Evolutionary conservation across 2,888 invertebrate genomes (phyloP), one percentile per base, ranked within the genome.

Genomic region (Argyresthia goedartella): DNA sequence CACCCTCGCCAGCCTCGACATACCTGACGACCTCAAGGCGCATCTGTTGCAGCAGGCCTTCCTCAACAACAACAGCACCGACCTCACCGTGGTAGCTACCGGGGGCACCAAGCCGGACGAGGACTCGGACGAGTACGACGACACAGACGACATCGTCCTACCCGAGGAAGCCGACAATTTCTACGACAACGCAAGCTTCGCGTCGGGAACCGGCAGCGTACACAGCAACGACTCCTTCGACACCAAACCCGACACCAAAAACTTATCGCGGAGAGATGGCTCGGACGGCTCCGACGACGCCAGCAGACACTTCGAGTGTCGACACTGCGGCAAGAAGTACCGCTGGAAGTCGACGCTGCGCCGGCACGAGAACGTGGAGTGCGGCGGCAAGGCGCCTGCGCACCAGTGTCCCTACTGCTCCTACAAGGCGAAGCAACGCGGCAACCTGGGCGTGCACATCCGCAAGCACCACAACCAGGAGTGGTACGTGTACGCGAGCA

Each of bases 261-360:
- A n/a, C n/a, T n/a, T n/a, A 81, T 60, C 65, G n/a, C 46, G 33
- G 16, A 25, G n/a, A 33, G n/a, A n/a, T n/a, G n/a, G n/a, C n/a
- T n/a, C n/a, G n/a, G n/a, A n/a, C 66, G 62, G 70, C 60, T 72
- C 73, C 66, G 81, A 88, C 68, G 89, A 89, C 64, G 86, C 88
- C 35, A 80, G 81, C 60, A 80, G 90, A 4, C 91, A 91, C 67
- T 94, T 93, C 76, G 90, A 93, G 49, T 95, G 95, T 69, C 89
- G 93, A 50, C 94, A 94, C 71, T 95, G 95, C 80, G 94, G 95
- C 57, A 95, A 95, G 76, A 89, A 92, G 59, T 95, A 95, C 76
- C 90, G 94, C 64, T 95, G 95, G 94, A 95, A 93, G 81, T 94
- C 94, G 50, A 94, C 94, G 55, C 88, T 94, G 87, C 88, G 93